These are phyloP conservation scores for Agonopterix arenella DNA, from an alignment of 2,888 invertebrate species.

Conservation along the genomic window DNA sequence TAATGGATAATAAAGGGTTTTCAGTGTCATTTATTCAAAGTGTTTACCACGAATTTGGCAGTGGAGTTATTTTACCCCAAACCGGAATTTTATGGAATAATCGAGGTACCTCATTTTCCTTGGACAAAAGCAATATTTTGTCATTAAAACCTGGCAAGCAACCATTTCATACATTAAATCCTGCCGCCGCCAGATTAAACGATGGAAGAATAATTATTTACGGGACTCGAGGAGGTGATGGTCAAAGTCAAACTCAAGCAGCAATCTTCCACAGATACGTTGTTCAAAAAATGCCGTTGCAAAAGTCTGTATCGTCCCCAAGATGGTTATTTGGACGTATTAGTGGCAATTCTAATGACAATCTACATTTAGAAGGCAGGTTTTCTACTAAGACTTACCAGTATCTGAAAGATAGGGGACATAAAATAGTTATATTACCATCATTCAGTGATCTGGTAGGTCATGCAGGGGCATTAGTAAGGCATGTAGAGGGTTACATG, in stretches of 20 bases:
- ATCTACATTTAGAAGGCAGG: conserved; percentile 45
- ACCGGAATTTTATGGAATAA: conserved; percentile 67
- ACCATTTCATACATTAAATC: conserved; percentile 58
- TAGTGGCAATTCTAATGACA: conserved; percentile 24
- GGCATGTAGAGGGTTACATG: conserved; percentile 47
- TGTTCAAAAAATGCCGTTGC: conserved; percentile 46
- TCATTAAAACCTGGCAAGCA: conserved; percentile 55
- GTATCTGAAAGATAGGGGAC: conserved; percentile 47
- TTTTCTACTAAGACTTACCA: conserved; percentile 41
- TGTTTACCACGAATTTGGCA: conserved; percentile 52
- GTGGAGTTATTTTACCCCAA: conserved; percentile 51
- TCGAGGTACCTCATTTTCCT: conserved; percentile 45
- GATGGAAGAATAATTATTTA: conserved; percentile 60
- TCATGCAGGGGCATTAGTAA: conserved; percentile 54
- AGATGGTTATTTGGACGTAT: conserved; percentile 55
- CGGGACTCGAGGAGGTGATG: conserved; percentile 63
- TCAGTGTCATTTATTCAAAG: conserved; percentile 68
- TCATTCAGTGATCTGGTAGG: conserved; percentile 41
- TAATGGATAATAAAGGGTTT: conserved; percentile 61
- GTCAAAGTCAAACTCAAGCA: conserved; percentile 63
- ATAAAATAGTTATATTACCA: conserved; percentile 35
- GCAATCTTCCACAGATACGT: conserved; percentile 64
- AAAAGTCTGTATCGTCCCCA: conserved; percentile 43
- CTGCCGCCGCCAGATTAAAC: conserved; percentile 52
- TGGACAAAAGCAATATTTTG: conserved; percentile 39